Evolutionary conservation across 2,113 vertebrate genomes (phyloP), one percentile per base, ranked within the genome.

Genomic region (Mustelus asterias): DNA sequence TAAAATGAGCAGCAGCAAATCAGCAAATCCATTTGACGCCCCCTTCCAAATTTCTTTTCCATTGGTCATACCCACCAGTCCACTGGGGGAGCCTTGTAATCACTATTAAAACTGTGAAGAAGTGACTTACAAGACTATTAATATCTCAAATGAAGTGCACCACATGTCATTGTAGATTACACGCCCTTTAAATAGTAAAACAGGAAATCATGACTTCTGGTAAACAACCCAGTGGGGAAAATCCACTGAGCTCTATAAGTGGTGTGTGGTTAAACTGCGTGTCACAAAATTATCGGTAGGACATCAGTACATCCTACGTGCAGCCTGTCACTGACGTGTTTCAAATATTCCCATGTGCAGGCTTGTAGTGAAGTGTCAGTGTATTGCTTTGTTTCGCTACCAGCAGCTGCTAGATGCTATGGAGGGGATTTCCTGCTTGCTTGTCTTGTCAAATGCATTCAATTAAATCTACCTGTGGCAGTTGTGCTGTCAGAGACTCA

Each of bases 201-300:
- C 94, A 95, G 94, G 94, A 95, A 95, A 95, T 95, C 67, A 76
- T 72, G 37, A 95, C 69, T 95, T 95, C 94, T 95, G 94, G 94
- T 95, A 95, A 95, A 95, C 94, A 95, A 95, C 41, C 41, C 41
- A 44, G 69, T 95, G 69, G 94, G 94, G 94, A 95, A 72, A 95
- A 72, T 95, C 94, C 94, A 95, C 94, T 72, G 94, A 54, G 24
- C 94, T 14, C 94, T 54, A 70, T 33, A 70, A 72, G 26, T 95
- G 44, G 41, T 72, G 44, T 95, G 94, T 95, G 94, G 94, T 95
- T 95, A 95, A 95, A 54, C 54, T 44, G 48, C 41, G 41, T 95
- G 94, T 95, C 94, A 95, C 94, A 67, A 95, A 95, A 72, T 95
- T 95, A 70, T 72, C 65, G 54, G 94, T 48, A 72, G 94, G 37